Percentiles rank a stretch among this genome's conserved stretches.
Conservation (phyloP, 1,140 invertebrate genomes). For the Zaprionus gabonicus region DNA sequence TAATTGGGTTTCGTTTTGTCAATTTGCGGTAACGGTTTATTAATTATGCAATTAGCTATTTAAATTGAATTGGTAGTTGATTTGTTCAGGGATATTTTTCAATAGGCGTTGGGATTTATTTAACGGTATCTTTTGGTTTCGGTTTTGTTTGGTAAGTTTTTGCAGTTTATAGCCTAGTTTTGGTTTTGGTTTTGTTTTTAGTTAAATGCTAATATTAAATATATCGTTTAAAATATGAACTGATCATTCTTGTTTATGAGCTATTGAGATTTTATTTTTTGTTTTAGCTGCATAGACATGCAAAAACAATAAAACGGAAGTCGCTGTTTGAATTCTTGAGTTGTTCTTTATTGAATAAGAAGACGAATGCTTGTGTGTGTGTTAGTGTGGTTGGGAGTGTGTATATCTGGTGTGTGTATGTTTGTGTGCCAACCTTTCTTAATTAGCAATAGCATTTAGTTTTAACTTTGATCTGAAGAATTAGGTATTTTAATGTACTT, state of each 20-base stretch:
- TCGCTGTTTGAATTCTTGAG: constrained; percentile 61
- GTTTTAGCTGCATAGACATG: constrained; percentile 48
- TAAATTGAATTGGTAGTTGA: constrained; percentile 77
- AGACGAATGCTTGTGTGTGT: constrained; percentile 59
- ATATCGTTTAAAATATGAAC: constrained; percentile 67
- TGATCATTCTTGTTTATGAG: constrained; percentile 52
- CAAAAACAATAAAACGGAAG: constrained; percentile 66
- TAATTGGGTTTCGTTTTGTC: constrained; percentile 58
- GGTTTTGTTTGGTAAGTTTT: constrained; percentile 56
- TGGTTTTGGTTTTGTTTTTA: constrained; percentile 55
- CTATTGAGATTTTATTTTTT: constrained; percentile 54
- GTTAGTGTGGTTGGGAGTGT: constrained; percentile 20
- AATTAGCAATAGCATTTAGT: constrained; percentile 65
- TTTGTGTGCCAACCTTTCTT: constrained; percentile 68
- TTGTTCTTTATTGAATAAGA: constrained; percentile 69
- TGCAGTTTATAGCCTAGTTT: constrained; percentile 71
- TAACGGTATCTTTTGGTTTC: constrained; percentile 20
- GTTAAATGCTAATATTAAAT: constrained; percentile 79
- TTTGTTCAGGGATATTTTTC: constrained; percentile 39
- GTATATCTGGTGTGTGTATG: constrained; percentile 25
- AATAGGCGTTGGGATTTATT: constrained; percentile 42
- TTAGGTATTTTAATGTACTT: constrained; percentile 58
- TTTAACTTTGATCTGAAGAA: constrained; percentile 75
- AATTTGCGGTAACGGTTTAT: constrained; percentile 69
- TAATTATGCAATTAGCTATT: constrained; percentile 78